Percentiles rank a stretch among this genome's conserved stretches.
phyloP scores from a whole-genome alignment of 2,113 vertebrate genomes.

The Collichthys lucidus region DNA sequence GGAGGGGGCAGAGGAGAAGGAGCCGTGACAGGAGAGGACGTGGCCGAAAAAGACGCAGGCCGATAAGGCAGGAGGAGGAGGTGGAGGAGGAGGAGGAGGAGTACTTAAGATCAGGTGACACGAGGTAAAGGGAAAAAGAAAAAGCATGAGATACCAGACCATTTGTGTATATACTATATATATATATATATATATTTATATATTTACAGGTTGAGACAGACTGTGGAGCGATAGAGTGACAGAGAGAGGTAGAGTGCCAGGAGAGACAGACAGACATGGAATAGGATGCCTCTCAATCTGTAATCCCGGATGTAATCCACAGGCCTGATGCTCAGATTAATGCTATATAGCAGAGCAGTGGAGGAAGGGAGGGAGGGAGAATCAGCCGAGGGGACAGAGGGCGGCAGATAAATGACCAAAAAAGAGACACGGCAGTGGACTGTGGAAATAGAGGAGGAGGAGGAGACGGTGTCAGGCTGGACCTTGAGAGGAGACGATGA shows the following conservation, averaged over 20 bases:
- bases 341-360: constrained; percentile 69
- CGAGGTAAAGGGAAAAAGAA: constrained; percentile 21
- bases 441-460: constrained; percentile 50
- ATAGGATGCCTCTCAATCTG: constrained; percentile 80
- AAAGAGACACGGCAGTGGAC: constrained; percentile 51
- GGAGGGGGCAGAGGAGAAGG: constrained; percentile 47
- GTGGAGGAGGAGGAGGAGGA: constrained; percentile 17
- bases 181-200: neutral
- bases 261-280: constrained; percentile 68
- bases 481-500: constrained; percentile 55
- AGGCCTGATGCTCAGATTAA: constrained; percentile 85
- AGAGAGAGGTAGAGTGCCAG: constrained; percentile 65
- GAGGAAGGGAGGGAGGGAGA: constrained; percentile 24
- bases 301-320: constrained; percentile 87
- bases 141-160: constrained; percentile 22
- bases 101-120: constrained; percentile 64
- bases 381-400: constrained; percentile 54
- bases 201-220: no score
- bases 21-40: constrained; percentile 62
- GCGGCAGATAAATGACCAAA: constrained; percentile 70
- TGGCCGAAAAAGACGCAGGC: constrained; percentile 49
- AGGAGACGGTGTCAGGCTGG: constrained; percentile 37
- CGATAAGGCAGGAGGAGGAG: constrained; percentile 41
- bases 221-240: constrained; percentile 60
- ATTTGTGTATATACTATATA: neutral